Conservation (phyloP, 2,797 vertebrate genomes). For the Gymnopithys bicolor region DNA sequence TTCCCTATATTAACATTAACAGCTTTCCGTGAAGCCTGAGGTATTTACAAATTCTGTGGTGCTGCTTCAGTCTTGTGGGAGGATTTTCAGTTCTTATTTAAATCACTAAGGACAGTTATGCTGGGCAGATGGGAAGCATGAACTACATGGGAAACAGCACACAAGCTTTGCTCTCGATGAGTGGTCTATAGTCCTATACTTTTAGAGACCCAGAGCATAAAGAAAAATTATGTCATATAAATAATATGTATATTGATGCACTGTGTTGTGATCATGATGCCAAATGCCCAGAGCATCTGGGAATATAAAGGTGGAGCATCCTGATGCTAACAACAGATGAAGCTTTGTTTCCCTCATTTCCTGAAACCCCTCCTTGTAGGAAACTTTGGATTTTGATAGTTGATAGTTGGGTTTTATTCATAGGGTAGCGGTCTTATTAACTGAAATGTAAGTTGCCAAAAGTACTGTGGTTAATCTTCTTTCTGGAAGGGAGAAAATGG, state of each 20-base stretch:
- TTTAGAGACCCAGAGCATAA: background rate
- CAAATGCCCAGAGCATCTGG: background rate
- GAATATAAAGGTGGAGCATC: background rate
- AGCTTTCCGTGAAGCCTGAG: background rate
- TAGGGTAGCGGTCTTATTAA: background rate
- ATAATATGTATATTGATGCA: background rate
- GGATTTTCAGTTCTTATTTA: conserved; percentile 30
- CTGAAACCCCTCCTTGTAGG: background rate
- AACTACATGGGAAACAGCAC: background rate
- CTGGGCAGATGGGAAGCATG: conserved; percentile 6
- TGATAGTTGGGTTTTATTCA: conserved; percentile 7
- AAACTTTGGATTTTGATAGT: background rate
- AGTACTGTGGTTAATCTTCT: background rate
- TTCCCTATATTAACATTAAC: conserved; percentile 26
- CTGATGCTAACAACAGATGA: background rate
- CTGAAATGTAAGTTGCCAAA: background rate
- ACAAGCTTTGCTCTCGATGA: background rate
- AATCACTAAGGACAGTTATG: background rate
- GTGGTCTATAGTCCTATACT: background rate
- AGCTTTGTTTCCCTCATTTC: conserved; percentile 18
- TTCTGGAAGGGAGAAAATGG: background rate
- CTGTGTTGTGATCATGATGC: background rate
- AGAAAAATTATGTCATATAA: background rate
- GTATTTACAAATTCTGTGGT: conserved; percentile 11
- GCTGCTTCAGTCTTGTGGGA: background rate